A percentile compares a stretch with the other conserved stretches of the same genome.
These are phyloP conservation scores for Labia minor DNA, from an alignment of 2,888 invertebrate species.

Conservation along the genomic window DNA sequence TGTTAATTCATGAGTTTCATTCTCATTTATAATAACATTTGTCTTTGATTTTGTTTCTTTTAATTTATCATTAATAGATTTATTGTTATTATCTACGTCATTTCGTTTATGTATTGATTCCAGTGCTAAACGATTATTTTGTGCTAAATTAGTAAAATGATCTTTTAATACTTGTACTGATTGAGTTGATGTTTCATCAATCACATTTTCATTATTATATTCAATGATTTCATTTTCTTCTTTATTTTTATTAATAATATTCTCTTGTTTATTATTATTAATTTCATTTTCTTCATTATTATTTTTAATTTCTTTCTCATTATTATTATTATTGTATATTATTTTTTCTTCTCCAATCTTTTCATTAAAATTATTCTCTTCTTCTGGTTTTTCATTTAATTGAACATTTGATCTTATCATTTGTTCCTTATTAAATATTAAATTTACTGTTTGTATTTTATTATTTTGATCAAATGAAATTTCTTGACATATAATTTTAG, in stretches of 20 bases:
- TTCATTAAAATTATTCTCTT: not conserved
- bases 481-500: not conserved
- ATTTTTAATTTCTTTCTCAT: not conserved
- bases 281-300: slow-evolving; percentile 2
- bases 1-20: too few species aligned
- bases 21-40: too few species aligned
- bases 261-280: not conserved
- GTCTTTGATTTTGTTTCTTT: not conserved
- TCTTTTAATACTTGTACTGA: not conserved
- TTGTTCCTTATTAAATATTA: not conserved
- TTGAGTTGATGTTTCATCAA: not conserved
- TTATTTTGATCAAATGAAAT: not conserved
- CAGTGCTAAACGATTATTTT: not conserved
- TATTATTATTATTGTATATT: not conserved
- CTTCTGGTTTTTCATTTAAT: too few species aligned
- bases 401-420: too few species aligned
- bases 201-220: not conserved
- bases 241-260: too few species aligned
- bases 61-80: not conserved
- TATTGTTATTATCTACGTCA: not conserved
- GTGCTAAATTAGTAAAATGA: not conserved
- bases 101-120: not conserved
- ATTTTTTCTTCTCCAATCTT: not conserved
- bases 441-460: not conserved
- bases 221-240: not conserved